A percentile compares a stretch with the other conserved stretches of the same genome.
These are phyloP conservation scores for Urechis unicinctus DNA, from an alignment of 2,888 invertebrate species.

Conservation along the genomic window DNA sequence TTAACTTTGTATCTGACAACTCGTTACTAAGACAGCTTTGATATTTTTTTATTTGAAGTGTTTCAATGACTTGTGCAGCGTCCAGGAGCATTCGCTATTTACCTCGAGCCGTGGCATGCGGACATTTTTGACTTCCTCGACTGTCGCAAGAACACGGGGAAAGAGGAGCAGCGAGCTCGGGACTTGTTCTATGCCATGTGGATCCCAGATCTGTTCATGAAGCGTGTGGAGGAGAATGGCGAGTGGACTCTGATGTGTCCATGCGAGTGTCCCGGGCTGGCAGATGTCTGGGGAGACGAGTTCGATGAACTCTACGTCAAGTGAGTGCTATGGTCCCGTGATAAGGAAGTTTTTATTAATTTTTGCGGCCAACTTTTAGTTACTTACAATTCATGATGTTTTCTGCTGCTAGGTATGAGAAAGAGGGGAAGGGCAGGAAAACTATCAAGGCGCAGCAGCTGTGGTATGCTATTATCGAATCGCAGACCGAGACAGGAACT, in stretches of 20 bases:
- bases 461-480: conserved; percentile 87
- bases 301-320: conserved; percentile 81
- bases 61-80: conserved; percentile 53
- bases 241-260: conserved; percentile 98
- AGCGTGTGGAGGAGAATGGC: conserved; percentile 69
- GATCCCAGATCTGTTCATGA: conserved; percentile 98
- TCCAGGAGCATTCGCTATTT: conserved; percentile 95
- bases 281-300: conserved; percentile 89
- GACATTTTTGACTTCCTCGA: conserved; percentile 94
- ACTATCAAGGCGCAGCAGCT: conserved; percentile 71
- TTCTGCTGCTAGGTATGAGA: conserved; percentile 63
- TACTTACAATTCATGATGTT: background rate
- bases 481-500: conserved; percentile 97
- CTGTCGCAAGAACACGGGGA: conserved; percentile 82
- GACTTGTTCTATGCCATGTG: conserved; percentile 95
- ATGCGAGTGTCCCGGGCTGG: conserved; percentile 79
- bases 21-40: background rate
- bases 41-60: background rate
- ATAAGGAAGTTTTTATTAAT: background rate
- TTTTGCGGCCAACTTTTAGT: background rate
- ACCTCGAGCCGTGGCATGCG: conserved; percentile 98
- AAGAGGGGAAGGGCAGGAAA: conserved; percentile 48
- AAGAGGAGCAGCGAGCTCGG: conserved; percentile 87
- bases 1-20: background rate
- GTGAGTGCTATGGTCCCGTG: conserved; percentile 41